A percentile compares a stretch with the other conserved stretches of the same genome.
Conservation (phyloP, 2,113 vertebrate genomes). For the Gasterosteus aculeatus region DNA sequence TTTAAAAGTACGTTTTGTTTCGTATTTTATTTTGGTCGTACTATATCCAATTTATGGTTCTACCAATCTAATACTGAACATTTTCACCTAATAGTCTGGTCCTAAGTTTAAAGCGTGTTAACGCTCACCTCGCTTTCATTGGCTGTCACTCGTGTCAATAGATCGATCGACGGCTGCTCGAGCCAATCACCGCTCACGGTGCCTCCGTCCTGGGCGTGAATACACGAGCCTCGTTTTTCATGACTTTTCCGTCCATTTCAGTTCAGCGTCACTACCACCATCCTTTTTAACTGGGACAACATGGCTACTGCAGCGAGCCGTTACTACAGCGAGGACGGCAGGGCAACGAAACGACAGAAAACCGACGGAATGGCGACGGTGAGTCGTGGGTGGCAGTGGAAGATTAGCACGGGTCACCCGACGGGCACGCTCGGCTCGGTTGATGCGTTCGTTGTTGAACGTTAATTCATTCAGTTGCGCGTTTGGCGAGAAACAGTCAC, state of each 20-base stretch:
- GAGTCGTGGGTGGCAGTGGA: background rate
- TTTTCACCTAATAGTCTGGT: background rate
- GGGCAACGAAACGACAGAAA: conserved; percentile 90
- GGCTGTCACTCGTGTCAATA: background rate
- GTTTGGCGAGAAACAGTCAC: conserved; percentile 4
- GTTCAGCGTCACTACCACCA: conserved; percentile 56
- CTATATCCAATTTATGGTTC: background rate
- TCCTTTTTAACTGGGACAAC: conserved; percentile 79
- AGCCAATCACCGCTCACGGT: conserved; percentile 28
- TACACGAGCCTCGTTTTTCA: conserved; percentile 38
- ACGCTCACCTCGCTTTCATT: conserved; percentile 25
- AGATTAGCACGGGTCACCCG: background rate
- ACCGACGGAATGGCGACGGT: conserved; percentile 88
- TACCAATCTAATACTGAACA: background rate
- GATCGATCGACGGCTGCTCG: conserved; percentile 10
- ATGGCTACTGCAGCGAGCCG: conserved; percentile 85
- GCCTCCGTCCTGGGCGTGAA: conserved; percentile 20
- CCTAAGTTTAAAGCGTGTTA: background rate
- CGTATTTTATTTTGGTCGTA: background rate
- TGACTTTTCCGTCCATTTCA: conserved; percentile 76
- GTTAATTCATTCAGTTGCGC: conserved; percentile 22
- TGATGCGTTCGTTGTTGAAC: fast-evolving
- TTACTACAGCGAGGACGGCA: conserved; percentile 89
- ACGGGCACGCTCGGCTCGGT: too few species aligned
- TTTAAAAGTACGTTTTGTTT: background rate